Evolutionary conservation across 92 coral and sea anemone genomes (phyloP).

Genomic region (Parazoanthus atlanticus): DNA sequence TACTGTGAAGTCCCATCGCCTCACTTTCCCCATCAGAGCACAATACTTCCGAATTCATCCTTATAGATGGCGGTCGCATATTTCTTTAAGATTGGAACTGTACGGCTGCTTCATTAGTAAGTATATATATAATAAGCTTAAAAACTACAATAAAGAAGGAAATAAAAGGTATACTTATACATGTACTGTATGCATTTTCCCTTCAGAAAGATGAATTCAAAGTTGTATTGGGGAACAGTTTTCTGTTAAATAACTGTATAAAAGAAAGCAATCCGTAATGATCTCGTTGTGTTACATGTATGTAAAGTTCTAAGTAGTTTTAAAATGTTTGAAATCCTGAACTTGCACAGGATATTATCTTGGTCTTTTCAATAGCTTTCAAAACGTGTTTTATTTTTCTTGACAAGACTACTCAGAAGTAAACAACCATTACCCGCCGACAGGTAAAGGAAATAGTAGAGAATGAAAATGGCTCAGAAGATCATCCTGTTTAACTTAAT

Average conservation of each 20-base stretch:
- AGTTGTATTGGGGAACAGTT: too few relatives aligned
- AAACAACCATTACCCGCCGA: not conserved
- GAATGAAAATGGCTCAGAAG: too few relatives aligned
- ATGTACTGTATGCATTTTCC: not conserved
- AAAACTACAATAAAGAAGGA: not conserved
- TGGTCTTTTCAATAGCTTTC: not conserved
- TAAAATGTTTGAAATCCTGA: too few relatives aligned
- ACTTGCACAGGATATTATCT: not conserved
- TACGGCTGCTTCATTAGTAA: conserved; percentile 39
- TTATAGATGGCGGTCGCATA: conserved; percentile 12
- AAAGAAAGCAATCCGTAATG: too few relatives aligned
- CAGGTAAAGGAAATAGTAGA: too few relatives aligned
- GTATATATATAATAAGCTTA: not conserved
- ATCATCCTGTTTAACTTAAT: too few relatives aligned
- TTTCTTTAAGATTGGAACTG: conserved; percentile 32
- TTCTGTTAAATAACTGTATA: too few relatives aligned
- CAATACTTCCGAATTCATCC: conserved; percentile 45
- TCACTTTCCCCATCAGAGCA: conserved; percentile 31
- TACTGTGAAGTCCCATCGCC: conserved; percentile 35
- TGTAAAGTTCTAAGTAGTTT: too few relatives aligned
- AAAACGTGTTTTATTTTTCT: not conserved
- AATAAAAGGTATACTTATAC: too few relatives aligned
- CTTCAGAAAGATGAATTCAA: too few relatives aligned
- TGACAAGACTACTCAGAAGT: not conserved
- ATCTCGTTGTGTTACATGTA: too few relatives aligned